Conservation (phyloP, 2,888 invertebrate genomes). For the Odontocolon sp. region DNA sequence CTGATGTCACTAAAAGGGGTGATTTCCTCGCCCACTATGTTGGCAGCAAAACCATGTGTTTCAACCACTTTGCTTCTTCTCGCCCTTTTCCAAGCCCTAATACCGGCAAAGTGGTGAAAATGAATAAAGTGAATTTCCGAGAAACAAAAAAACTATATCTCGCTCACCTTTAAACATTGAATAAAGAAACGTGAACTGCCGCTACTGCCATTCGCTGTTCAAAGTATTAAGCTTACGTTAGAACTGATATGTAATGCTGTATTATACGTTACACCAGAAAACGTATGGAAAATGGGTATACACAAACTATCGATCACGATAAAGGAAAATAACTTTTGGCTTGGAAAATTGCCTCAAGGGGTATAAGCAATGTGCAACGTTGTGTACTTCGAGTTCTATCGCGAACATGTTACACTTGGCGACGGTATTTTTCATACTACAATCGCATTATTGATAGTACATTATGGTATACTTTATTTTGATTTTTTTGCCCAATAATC, state of each 20-base stretch:
- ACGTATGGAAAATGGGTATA: too few species aligned
- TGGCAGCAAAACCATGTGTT: too few species aligned
- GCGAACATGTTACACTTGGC: not conserved
- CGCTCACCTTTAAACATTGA: conserved; percentile 27
- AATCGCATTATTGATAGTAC: not conserved
- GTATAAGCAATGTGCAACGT: not conserved
- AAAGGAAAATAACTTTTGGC: conserved; percentile 30
- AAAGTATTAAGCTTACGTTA: not conserved
- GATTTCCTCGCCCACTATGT: too few species aligned
- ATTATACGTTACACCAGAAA: too few species aligned
- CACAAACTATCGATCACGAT: not conserved
- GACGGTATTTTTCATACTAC: not conserved
- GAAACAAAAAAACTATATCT: conserved; percentile 19
- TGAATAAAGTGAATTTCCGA: conserved; percentile 45
- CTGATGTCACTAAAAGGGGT: too few species aligned
- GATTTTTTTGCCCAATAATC: too few species aligned
- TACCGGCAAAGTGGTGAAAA: too few species aligned
- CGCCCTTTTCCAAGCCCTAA: too few species aligned
- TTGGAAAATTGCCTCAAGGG: conserved; percentile 22
- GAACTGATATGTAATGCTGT: not conserved
- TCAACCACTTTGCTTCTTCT: too few species aligned
- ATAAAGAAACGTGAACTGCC: conserved; percentile 28
- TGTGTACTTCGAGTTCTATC: not conserved
- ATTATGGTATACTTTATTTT: too few species aligned
- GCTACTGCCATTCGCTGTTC: not conserved